Base-by-base conservation (phyloP, 2,888 invertebrate species). In the Nomada fucata region DNA sequence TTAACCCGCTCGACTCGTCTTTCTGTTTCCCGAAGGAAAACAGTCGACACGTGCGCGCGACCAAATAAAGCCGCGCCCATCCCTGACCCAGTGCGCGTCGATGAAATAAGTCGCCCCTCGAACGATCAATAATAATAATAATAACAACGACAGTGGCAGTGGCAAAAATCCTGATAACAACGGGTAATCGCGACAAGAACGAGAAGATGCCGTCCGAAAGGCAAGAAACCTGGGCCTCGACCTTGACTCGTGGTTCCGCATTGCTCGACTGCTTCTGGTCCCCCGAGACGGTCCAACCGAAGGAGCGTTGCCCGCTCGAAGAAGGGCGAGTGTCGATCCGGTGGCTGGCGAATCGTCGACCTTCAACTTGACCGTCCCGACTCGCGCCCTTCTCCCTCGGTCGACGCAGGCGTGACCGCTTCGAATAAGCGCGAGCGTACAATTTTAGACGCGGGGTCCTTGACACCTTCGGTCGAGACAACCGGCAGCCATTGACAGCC, bases 351-450 rank as follows among this genome's bases (percentile, higher is more conserved):
- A 36, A 36, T 7, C 63, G 26, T 74, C 89, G 91, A 86, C 92
- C 92, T 92, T 92, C 91, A 92, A 92, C 92, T 92, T 92, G 92
- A 92, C 91, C 77, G 78, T n/a, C 68, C 68, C 72, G 63, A 75
- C 77, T 60, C 68, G 76, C 80, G 79, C 84, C 89, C 84, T 88
- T 84, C 85, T 82, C 77, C 76, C 10, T 77, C 79, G 73, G 71
- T 50, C 61, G 76, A 65, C 60, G 75, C 73, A 47, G 44, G 70
- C 72, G 71, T 53, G 77, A 71, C 83, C 79, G 74, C 74, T 76
- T 64, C 75, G 78, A 71, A 78, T 57, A 82, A 82, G 63, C 59
- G 53, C 72, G 71, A 36, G 36, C 71, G 76, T 82, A 76, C 84
- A 86, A 89, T 87, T 87, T 87, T 86, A 89, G 86, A 82, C 63